Evolutionary conservation across 2,797 vertebrate genomes (phyloP).

Genomic region (Pitangus sulphuratus): DNA sequence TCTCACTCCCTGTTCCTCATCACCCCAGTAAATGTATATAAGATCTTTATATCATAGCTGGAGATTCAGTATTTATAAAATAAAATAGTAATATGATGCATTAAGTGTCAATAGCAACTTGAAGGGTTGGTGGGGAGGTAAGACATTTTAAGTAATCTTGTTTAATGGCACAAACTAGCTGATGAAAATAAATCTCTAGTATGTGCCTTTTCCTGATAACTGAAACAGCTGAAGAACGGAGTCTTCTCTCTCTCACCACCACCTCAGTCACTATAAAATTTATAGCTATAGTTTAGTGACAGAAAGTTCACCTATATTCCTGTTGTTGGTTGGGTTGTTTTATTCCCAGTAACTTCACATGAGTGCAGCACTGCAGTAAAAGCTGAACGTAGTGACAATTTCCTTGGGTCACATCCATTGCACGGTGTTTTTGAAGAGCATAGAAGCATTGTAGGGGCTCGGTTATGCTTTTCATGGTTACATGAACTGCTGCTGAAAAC

Average conservation of each 20-base stretch:
- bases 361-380: neutral
- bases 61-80: neutral
- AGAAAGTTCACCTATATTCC: neutral
- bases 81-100: neutral
- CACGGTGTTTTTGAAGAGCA: neutral
- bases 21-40: accelerated
- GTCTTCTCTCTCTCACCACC: neutral
- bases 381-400: neutral
- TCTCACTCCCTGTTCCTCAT: neutral
- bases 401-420: neutral
- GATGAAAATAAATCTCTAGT: neutral
- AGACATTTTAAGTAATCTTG: neutral
- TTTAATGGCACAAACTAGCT: neutral
- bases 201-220: neutral
- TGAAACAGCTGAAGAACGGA: neutral
- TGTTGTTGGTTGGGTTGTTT: neutral
- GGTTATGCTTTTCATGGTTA: neutral
- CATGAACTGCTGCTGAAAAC: neutral
- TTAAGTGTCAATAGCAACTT: neutral
- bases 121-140: neutral
- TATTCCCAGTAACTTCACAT: neutral
- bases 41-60: neutral
- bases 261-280: neutral
- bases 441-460: neutral
- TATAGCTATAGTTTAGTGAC: neutral